These are phyloP conservation scores for Alligator sinensis DNA, from an alignment of 2,113 vertebrate species.

Conservation along the genomic window DNA sequence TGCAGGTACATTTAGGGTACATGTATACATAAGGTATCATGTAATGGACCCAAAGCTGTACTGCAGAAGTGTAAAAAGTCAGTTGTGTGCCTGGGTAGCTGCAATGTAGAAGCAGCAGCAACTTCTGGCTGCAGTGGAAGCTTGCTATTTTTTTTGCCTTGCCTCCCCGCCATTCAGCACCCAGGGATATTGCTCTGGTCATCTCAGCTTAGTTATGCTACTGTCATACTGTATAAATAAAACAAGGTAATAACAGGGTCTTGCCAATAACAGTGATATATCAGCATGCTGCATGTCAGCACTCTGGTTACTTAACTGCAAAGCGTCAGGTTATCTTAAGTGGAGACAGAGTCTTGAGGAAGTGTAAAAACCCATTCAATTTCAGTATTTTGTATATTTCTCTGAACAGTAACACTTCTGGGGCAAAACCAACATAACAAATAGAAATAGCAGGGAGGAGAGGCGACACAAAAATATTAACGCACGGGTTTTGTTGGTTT, in stretches of 20 bases:
- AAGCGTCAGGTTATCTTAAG: neutral
- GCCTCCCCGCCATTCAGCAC: no score
- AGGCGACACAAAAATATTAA: neutral
- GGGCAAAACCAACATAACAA: neutral
- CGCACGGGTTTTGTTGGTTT: neutral
- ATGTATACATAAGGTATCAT: no score
- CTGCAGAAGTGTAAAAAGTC: no score
- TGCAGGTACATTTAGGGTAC: no score
- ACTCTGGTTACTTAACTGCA: neutral
- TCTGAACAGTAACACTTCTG: neutral
- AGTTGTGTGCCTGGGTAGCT: no score
- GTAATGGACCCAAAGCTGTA: no score
- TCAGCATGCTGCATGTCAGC: neutral
- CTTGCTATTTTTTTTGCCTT: no score
- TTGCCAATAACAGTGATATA: neutral
- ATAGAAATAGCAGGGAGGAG: neutral
- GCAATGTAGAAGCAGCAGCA: no score
- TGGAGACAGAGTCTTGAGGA: neutral
- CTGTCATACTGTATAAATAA: no score
- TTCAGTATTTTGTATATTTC: neutral
- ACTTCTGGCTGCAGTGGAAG: no score
- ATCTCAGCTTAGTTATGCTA: no score
- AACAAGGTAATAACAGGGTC: neutral
- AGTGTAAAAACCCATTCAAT: neutral
- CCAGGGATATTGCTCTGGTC: no score